phyloP scores from a whole-genome alignment of 2,888 invertebrate species.

The Cephonodes hylas region DNA sequence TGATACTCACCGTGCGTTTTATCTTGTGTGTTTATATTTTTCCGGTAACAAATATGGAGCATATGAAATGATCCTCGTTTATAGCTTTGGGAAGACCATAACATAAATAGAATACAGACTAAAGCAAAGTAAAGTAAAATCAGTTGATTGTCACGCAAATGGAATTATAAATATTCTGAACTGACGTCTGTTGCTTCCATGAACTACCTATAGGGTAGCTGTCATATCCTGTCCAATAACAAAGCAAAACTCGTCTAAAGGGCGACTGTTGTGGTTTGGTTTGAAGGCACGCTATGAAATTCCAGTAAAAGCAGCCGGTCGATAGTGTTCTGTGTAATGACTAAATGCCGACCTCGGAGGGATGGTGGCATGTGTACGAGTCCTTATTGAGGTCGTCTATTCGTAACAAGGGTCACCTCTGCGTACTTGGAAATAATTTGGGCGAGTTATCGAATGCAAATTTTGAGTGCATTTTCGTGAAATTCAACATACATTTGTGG shows the following conservation, averaged over 20 bases:
- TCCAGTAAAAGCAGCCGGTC: neutral
- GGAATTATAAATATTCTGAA: neutral
- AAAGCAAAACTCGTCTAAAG: neutral
- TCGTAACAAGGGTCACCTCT: neutral
- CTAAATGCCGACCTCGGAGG: neutral
- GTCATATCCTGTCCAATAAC: neutral
- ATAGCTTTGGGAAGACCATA: too few relatives aligned
- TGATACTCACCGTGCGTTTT: too few relatives aligned
- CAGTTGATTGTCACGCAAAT: neutral
- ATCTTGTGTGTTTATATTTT: too few relatives aligned
- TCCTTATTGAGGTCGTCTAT: neutral
- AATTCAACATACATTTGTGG: too few relatives aligned
- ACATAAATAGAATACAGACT: too few relatives aligned
- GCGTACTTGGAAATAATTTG: neutral
- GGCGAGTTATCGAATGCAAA: too few relatives aligned
- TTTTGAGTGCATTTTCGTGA: too few relatives aligned
- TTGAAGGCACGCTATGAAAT: constrained; percentile 3
- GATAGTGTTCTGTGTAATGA: constrained; percentile 5
- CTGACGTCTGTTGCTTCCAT: neutral
- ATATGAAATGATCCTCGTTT: too few relatives aligned
- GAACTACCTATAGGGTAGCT: neutral
- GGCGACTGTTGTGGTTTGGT: neutral
- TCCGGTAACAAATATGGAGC: too few relatives aligned
- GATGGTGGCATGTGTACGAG: neutral
- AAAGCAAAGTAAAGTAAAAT: too few relatives aligned